Conservation (phyloP, 2,888 invertebrate species). For the Terebella lapidaria region DNA sequence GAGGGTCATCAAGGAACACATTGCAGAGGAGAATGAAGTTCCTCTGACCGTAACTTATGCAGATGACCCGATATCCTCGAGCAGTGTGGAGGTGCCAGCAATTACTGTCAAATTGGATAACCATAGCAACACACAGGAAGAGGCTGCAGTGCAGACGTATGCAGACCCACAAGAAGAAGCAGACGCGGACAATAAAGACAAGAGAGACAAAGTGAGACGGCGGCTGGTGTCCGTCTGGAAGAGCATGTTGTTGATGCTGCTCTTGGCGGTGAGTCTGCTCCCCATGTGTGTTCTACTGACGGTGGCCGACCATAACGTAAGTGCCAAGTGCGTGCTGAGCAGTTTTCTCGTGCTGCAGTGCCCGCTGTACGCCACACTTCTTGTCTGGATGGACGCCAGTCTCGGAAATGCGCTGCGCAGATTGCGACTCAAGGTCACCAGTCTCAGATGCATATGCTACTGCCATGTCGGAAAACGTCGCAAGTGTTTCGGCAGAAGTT, state of each 20-base stretch:
- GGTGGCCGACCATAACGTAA: background rate
- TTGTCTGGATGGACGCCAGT: slow-evolving; percentile 16
- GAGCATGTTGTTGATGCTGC: background rate
- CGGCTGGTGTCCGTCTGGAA: background rate
- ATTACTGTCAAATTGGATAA: background rate
- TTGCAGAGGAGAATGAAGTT: background rate
- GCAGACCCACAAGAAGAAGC: background rate
- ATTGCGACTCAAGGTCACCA: slow-evolving; percentile 7
- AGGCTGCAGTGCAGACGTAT: background rate
- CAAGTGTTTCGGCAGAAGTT: background rate
- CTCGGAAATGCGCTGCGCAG: slow-evolving; percentile 12
- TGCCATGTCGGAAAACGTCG: slow-evolving; percentile 8
- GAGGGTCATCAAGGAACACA: background rate
- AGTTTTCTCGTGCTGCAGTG: background rate
- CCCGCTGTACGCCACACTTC: slow-evolving; percentile 4
- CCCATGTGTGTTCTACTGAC: background rate
- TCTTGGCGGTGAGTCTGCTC: background rate
- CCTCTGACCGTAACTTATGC: background rate
- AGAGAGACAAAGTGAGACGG: background rate
- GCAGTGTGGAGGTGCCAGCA: background rate
- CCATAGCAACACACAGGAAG: background rate
- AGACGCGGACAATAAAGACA: background rate
- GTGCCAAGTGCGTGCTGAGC: background rate
- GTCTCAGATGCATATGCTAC: slow-evolving; percentile 19
- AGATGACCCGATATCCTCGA: background rate